Evolutionary conservation across 2,797 vertebrate genomes (phyloP).

Genomic region (Monodelphis domestica): DNA sequence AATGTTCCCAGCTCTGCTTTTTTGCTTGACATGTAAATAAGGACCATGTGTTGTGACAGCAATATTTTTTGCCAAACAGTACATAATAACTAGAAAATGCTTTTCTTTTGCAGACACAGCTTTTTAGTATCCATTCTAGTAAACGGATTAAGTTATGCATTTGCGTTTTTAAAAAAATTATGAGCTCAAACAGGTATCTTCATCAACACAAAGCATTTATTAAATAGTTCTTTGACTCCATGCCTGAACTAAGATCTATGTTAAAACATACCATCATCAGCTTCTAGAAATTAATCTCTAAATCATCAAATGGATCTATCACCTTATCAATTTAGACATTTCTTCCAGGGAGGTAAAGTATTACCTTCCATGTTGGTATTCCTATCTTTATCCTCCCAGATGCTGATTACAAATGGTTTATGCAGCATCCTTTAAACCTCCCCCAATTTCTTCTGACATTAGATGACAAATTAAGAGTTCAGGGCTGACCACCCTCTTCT

Average conservation of each 20-base stretch:
- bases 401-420: background rate
- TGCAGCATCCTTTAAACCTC: background rate
- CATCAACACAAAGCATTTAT: background rate
- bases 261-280: background rate
- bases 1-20: slow-evolving; percentile 5
- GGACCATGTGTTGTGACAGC: slow-evolving; percentile 11
- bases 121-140: background rate
- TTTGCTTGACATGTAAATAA: slow-evolving; percentile 24
- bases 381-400: background rate
- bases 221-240: background rate
- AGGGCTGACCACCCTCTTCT: background rate
- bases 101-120: slow-evolving; percentile 40
- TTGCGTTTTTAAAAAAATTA: background rate
- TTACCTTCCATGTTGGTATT: background rate
- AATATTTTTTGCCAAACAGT: slow-evolving; percentile 37
- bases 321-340: background rate
- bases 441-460: background rate
- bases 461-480: background rate
- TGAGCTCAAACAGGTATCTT: background rate
- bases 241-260: background rate
- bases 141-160: background rate
- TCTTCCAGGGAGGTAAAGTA: background rate
- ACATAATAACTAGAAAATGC: slow-evolving; percentile 37
- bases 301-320: background rate
- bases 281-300: background rate